phyloP scores from a whole-genome alignment of 2,113 vertebrate species.

The Psittacara wagleri region DNA sequence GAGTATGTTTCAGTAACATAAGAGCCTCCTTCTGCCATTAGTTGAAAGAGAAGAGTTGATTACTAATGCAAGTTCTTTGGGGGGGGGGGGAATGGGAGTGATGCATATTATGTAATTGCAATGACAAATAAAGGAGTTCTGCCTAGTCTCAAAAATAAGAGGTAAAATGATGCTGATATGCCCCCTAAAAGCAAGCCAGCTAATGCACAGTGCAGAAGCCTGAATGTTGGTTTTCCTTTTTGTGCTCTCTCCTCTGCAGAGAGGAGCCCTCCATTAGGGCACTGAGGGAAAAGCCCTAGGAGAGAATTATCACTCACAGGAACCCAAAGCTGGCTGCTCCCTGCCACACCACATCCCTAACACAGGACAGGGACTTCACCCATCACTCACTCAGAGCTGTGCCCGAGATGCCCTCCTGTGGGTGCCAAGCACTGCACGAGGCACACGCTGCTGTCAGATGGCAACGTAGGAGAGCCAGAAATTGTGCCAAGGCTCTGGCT shows the following conservation, averaged over 20 bases:
- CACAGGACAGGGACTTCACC: neutral
- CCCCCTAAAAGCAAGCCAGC: neutral
- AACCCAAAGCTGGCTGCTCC: rapidly evolving
- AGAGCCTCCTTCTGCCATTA: neutral
- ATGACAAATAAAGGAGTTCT: neutral
- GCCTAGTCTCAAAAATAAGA: neutral
- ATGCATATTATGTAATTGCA: neutral
- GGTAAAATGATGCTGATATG: neutral
- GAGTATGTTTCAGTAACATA: neutral
- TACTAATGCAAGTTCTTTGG: neutral
- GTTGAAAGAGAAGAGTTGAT: neutral
- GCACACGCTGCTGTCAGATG: neutral
- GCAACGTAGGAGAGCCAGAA: slow-evolving; percentile 22
- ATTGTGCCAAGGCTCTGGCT: slow-evolving; percentile 14
- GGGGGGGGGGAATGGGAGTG: neutral
- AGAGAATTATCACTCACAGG: neutral
- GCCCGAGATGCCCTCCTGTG: rapidly evolving
- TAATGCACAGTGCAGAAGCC: rapidly evolving
- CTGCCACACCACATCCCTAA: neutral
- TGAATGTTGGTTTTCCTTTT: neutral
- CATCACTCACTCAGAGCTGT: rapidly evolving
- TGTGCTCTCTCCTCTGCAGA: neutral
- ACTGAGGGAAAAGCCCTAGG: neutral
- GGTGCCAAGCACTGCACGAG: neutral
- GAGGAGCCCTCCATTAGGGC: neutral